Evolutionary conservation across 2,888 invertebrate species (phyloP).

Genomic region (Protophormia terraenovae): DNA sequence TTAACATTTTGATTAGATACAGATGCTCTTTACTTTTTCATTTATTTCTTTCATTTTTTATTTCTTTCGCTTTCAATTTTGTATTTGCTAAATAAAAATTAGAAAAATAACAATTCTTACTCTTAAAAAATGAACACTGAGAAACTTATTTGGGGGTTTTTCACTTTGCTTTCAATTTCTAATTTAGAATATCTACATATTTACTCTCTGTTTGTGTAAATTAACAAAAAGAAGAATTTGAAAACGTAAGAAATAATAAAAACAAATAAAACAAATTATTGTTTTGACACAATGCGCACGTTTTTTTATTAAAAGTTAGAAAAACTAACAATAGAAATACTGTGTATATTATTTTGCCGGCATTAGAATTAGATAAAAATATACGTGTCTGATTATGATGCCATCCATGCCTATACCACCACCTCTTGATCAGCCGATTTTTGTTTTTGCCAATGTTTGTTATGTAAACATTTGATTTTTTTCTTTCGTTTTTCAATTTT

Average conservation of each 20-base stretch:
- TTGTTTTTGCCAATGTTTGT: conserved; percentile 38
- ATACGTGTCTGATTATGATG: conserved; percentile 25
- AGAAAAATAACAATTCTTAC: neutral
- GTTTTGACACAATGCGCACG: conserved; percentile 59
- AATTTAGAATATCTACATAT: neutral
- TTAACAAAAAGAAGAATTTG: neutral
- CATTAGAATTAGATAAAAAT: conserved; percentile 35
- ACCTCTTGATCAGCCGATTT: conserved; percentile 27
- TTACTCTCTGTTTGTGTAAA: conserved; percentile 33
- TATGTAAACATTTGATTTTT: conserved; percentile 57
- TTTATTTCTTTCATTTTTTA: neutral
- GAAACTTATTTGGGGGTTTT: neutral
- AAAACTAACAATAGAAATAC: neutral
- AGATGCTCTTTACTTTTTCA: neutral
- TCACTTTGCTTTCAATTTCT: too few relatives aligned
- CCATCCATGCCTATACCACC: conserved; percentile 1
- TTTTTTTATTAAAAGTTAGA: conserved; percentile 33
- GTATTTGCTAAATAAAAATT: neutral
- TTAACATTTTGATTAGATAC: conserved; percentile 27
- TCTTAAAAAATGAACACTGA: conserved; percentile 9
- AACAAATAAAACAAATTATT: conserved; percentile 32
- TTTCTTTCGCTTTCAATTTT: neutral
- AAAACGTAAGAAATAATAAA: neutral
- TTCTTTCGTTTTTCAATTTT: neutral
- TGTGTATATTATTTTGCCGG: conserved; percentile 58